Base-by-base conservation (phyloP, 2,797 vertebrate genomes). In the Myotis findleyi region DNA sequence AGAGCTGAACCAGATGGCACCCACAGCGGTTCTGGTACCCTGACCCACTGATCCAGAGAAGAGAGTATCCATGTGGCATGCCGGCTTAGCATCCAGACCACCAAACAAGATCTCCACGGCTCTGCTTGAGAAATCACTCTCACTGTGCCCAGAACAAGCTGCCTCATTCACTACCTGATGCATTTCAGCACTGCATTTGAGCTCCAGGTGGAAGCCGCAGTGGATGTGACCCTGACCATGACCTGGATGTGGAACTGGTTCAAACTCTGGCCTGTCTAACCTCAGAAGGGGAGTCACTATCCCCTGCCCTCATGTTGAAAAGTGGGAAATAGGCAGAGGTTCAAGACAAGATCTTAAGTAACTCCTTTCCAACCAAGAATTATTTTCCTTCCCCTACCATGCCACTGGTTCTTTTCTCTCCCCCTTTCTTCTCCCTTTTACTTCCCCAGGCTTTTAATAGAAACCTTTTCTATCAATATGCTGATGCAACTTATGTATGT, bases 331-430 rank as follows among this genome's bases (percentile, higher is more conserved):
- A 85, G 95, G 53, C 69, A 84, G 14, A 93, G 25, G 44, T 57
- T 76, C 73, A 79, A 94, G 87, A 93, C 90, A 69, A 38, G 7
- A 38, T 33, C 47, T n/a, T 55, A n/a, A n/a, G n/a, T n/a, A 38
- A 44, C n/a, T 33, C 81, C 82, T 96, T 68, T 68, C 36, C 18
- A 77, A 25, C 69, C 33, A 92, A 89, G 84, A 88, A 89, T 36
- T 44, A 5, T 64, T 68, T 94, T 59, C 18, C 44, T 85, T 95
- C 84, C 47, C 73, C 92, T 62, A 23, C 49, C 27, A 69, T 81
- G 14, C 10, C 69, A 30, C 23, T 23, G 7, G 10, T 49, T 51
- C 25, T 79, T 71, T 87, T 55, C 38, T 95, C 55, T 82, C 36
- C 8, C 1, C 13, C 18, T 82, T 69, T 49, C 33, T 73, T 93